Percentiles rank a stretch among this genome's conserved stretches.
phyloP scores from a whole-genome alignment of 2,888 invertebrate genomes.

The Caenorhabditis sulstoni region DNA sequence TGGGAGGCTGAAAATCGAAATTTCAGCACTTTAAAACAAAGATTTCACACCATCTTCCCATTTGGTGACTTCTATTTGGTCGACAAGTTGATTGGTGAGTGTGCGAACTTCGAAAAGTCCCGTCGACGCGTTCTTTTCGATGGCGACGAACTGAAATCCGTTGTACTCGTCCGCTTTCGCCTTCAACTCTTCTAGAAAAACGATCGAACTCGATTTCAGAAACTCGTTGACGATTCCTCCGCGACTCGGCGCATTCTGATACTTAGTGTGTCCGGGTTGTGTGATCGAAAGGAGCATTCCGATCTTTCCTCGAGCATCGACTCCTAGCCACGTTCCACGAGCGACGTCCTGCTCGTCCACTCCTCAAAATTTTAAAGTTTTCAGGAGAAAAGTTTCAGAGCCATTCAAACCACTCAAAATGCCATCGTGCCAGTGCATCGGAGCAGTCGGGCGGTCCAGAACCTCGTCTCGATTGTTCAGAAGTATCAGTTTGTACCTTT shows the following conservation, averaged over 20 bases:
- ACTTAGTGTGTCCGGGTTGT: slow-evolving; percentile 61
- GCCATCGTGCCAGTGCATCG: slow-evolving; percentile 70
- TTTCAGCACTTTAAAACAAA: background rate
- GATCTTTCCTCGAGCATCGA: slow-evolving; percentile 62
- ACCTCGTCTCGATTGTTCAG: slow-evolving; percentile 76
- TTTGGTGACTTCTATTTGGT: slow-evolving; percentile 32
- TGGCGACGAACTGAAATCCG: slow-evolving; percentile 74
- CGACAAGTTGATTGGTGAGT: slow-evolving; percentile 67
- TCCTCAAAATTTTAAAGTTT: slow-evolving; percentile 54
- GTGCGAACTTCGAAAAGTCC: slow-evolving; percentile 60
- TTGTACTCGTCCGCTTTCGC: slow-evolving; percentile 63
- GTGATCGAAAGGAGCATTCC: slow-evolving; percentile 75
- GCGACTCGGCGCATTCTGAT: slow-evolving; percentile 65
- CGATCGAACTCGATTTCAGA: slow-evolving; percentile 35
- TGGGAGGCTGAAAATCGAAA: slow-evolving; percentile 28
- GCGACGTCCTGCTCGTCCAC: slow-evolving; percentile 72
- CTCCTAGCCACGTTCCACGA: slow-evolving; percentile 77
- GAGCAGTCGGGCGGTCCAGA: slow-evolving; percentile 67
- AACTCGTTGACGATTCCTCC: slow-evolving; percentile 67
- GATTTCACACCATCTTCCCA: slow-evolving; percentile 31
- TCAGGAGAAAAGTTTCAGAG: too few species aligned
- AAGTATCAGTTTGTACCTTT: slow-evolving; percentile 71
- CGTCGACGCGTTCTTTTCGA: slow-evolving; percentile 58
- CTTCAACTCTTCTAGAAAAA: slow-evolving; percentile 58
- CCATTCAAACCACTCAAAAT: slow-evolving; percentile 64